These are phyloP conservation scores for Sceloporus undulatus DNA, from an alignment of 2,113 vertebrate species.

Conservation along the genomic window DNA sequence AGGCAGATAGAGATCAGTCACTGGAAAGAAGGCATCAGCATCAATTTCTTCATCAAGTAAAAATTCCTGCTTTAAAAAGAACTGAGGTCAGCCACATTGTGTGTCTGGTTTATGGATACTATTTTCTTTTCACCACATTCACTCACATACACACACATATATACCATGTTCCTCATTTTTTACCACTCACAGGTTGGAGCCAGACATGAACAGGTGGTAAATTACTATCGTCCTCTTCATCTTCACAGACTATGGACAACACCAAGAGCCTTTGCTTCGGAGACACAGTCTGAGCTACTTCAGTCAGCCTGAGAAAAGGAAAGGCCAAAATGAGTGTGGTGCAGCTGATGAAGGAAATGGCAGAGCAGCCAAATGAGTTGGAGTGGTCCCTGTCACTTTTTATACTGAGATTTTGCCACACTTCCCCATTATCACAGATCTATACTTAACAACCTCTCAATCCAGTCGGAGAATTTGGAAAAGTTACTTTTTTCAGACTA, in stretches of 20 bases:
- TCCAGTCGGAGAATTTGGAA: background rate
- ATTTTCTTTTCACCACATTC: background rate
- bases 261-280: conserved; percentile 74
- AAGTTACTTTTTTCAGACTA: background rate
- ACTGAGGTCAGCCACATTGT: background rate
- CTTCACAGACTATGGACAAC: conserved; percentile 78
- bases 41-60: background rate
- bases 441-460: background rate
- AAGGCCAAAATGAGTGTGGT: background rate
- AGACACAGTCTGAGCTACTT: conserved; percentile 69
- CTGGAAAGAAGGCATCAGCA: background rate
- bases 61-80: background rate
- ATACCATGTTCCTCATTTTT: background rate
- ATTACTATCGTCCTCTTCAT: conserved; percentile 69
- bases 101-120: background rate
- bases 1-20: background rate
- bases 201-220: conserved; percentile 74
- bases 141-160: too few species aligned
- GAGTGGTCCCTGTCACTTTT: background rate
- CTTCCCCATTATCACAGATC: too few species aligned
- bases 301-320: conserved; percentile 74
- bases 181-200: conserved; percentile 42
- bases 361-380: background rate
- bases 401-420: background rate
- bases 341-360: background rate